Base-by-base conservation (phyloP, 2,113 vertebrate species). In the Passer domesticus region DNA sequence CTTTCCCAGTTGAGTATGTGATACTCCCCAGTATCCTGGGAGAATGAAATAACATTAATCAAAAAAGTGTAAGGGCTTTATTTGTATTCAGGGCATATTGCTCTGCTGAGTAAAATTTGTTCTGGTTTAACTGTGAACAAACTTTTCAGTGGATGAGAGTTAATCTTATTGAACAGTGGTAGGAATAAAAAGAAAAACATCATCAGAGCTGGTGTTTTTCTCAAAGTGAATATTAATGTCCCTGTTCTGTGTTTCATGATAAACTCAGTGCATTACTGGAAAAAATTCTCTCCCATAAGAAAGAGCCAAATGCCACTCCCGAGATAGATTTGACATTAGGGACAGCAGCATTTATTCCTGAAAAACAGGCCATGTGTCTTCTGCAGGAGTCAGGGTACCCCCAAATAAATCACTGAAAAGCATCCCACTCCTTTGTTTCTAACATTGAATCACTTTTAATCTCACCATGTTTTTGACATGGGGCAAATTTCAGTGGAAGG, bases 51-150 rank as follows among this genome's bases (percentile, higher is more conserved):
- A 88, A 58, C 75, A 74, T 91, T 77, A 85, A 88, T 88, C 63
- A 88, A 67, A 93, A 93, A 94, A 66, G 44, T 24, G 22, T 27
- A 69, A 80, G 55, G 31, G 43, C 55, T 80, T 88, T 88, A 63
- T 94, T 91, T 91, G 79, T 74, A 82, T 88, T 91, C 78, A 67
- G 82, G 78, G 47, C 70, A 69, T 80, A 59, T 67, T 87, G 68
- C 75, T 86, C 55, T 86, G 82, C 63, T 59, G 72, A 83, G 70
- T 58, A 83, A 87, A 95, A 90, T 56, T 97, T 21, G 31, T 83
- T 91, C 64, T 74, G 63, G 44, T 59, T 95, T 94, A 78, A 88
- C 88, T 90, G 72, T 87, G 82, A 86, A 55, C 44, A 89, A 90
- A 94, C 84, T 90, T 95, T 95, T 50, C 52, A 80, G 78, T 79